Conservation (phyloP, 1,140 invertebrate species). For the Drosophila sechellia region DNA sequence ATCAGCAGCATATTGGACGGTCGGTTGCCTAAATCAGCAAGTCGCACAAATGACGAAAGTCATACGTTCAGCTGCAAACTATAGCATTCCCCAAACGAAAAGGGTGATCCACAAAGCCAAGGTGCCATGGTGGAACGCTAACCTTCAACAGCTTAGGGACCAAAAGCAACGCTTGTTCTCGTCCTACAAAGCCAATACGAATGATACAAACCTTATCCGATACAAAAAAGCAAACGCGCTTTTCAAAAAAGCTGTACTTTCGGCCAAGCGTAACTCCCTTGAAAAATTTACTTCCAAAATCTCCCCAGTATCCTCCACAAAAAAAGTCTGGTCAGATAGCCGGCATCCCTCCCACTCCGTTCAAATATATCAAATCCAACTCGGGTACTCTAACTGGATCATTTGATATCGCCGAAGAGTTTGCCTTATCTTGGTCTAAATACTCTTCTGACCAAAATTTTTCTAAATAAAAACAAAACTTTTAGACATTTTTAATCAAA, state of each 20-base stretch:
- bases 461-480: no score
- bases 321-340: constrained; percentile 11
- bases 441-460: no score
- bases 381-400: constrained; percentile 1
- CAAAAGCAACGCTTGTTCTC: no score
- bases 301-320: constrained; percentile 12
- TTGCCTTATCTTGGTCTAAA: neutral
- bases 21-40: no score
- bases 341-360: constrained; percentile 1
- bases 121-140: no score
- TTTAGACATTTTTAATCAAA: no score
- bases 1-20: neutral
- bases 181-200: no score
- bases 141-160: neutral
- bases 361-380: constrained; percentile 13
- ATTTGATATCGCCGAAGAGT: constrained; percentile 10
- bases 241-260: neutral
- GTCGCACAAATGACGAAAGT: no score
- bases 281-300: constrained; percentile 32
- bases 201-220: no score
- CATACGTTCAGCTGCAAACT: no score
- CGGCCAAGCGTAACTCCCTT: constrained; percentile 1
- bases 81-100: no score
- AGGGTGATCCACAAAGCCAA: no score
- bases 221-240: neutral